Conservation (phyloP, 2,113 vertebrate species). For the western clawed frog (Xenopus tropicalis) region UCB_Xtro_10.0 CM004444.2:142154001-142154500, state of each 20-base stretch:
- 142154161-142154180: constrained; percentile 93
- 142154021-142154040: constrained; percentile 86
- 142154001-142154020: constrained; percentile 86
- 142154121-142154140: constrained; percentile 98
- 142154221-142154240: constrained; percentile 79
- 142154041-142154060: constrained; percentile 92
- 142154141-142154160: constrained; percentile 92
- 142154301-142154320: too few species aligned
- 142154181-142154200: constrained; percentile 82
- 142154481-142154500: too few species aligned
- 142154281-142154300: too few species aligned
- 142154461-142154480: too few species aligned
- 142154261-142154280: too few species aligned
- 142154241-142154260: neutral
- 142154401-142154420: too few species aligned
- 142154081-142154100: constrained; percentile 91
- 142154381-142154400: too few species aligned
- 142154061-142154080: constrained; percentile 88
- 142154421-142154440: too few species aligned
- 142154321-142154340: too few species aligned
- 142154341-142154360: too few species aligned
- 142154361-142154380: too few species aligned
- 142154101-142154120: constrained; percentile 94
- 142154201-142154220: constrained; percentile 84
- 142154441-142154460: too few species aligned